These are phyloP conservation scores for Scatophagus argus DNA, from an alignment of 2,113 vertebrate species.

Conservation along the genomic window DNA sequence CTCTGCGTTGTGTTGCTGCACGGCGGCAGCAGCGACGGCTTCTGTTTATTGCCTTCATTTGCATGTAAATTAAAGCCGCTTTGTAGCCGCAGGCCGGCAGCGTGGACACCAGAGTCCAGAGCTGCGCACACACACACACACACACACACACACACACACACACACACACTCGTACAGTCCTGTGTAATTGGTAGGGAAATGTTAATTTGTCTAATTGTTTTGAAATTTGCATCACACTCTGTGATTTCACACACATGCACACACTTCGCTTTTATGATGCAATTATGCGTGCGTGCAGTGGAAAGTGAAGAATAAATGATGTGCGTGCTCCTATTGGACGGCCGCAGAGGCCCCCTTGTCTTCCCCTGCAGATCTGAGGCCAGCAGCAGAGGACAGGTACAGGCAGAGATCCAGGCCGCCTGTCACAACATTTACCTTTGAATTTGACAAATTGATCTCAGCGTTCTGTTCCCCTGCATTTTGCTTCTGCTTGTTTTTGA, in stretches of 20 bases:
- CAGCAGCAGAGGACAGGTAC: constrained; percentile 49
- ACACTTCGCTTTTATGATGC: constrained; percentile 30
- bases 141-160: constrained; percentile 81
- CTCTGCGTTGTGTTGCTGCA: background rate
- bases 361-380: constrained; percentile 13
- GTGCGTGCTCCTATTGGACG: constrained; percentile 16
- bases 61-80: constrained; percentile 94
- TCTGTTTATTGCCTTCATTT: constrained; percentile 92
- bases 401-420: constrained; percentile 60
- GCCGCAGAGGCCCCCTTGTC: constrained; percentile 11
- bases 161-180: constrained; percentile 65
- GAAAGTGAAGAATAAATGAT: constrained; percentile 37
- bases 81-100: constrained; percentile 87
- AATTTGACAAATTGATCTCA: constrained; percentile 74
- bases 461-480: constrained; percentile 33
- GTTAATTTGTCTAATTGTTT: constrained; percentile 85
- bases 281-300: constrained; percentile 25
- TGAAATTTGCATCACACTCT: constrained; percentile 73
- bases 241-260: constrained; percentile 35
- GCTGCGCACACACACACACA: constrained; percentile 15
- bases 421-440: constrained; percentile 68
- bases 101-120: constrained; percentile 71
- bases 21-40: constrained; percentile 83
- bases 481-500: constrained; percentile 1
- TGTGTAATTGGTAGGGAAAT: constrained; percentile 85